These are phyloP conservation scores for Ifrita kowaldi DNA, from an alignment of 2,113 vertebrate species.

Conservation along the genomic window DNA sequence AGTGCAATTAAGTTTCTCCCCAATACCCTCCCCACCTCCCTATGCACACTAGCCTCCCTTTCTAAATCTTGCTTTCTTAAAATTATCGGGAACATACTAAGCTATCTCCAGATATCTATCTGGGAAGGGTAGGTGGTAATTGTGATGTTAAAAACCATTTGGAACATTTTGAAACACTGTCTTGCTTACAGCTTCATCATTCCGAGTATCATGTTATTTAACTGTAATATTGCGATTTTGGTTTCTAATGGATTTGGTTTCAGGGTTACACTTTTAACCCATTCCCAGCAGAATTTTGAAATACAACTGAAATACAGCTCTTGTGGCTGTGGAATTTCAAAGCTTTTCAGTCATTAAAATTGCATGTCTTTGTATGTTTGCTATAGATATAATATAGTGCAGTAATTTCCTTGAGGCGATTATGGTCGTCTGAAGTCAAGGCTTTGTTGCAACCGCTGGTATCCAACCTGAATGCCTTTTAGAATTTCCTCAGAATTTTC, in stretches of 20 bases:
- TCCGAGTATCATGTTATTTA: neutral
- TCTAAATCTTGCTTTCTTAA: neutral
- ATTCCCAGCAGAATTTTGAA: neutral
- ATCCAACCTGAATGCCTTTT: neutral
- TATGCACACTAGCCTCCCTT: neutral
- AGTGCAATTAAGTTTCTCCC: neutral
- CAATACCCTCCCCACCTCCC: too few species aligned
- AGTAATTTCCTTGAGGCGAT: neutral
- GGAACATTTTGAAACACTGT: neutral
- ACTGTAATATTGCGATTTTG: neutral
- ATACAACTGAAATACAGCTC: neutral
- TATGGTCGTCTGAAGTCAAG: neutral
- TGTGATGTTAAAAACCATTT: neutral
- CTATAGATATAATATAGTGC: neutral
- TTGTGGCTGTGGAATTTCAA: neutral
- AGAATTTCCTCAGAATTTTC: neutral
- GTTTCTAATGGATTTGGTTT: neutral
- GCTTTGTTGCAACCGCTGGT: neutral
- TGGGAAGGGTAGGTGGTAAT: neutral
- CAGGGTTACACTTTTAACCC: neutral
- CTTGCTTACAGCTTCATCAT: neutral
- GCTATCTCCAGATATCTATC: neutral
- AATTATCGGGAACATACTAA: neutral
- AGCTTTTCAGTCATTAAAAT: conserved; percentile 12
- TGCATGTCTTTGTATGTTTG: neutral